Evolutionary conservation across 2,888 invertebrate species (phyloP).

Genomic region (Amphimallon solstitiale): DNA sequence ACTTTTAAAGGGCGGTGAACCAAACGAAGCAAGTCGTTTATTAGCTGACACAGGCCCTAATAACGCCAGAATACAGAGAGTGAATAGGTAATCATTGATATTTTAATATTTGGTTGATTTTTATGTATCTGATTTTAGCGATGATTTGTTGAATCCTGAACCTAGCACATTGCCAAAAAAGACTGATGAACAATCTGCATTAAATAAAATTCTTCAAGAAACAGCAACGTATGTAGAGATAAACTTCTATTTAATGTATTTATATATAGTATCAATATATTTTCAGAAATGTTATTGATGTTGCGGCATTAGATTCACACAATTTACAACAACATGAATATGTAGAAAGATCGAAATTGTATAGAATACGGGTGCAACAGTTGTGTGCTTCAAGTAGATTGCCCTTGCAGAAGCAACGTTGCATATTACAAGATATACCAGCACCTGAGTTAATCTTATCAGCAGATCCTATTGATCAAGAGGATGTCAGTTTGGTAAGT

Average conservation of each 20-base stretch:
- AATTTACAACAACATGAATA: constrained; percentile 90
- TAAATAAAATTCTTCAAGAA: constrained; percentile 88
- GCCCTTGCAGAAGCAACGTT: constrained; percentile 61
- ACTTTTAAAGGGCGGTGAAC: constrained; percentile 65
- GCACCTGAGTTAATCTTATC: constrained; percentile 76
- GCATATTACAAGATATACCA: constrained; percentile 78
- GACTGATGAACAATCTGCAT: constrained; percentile 90
- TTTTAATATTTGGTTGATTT: not conserved
- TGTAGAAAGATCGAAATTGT: constrained; percentile 81
- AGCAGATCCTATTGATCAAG: constrained; percentile 69
- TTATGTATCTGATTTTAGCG: constrained; percentile 63
- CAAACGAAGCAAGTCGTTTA: constrained; percentile 82
- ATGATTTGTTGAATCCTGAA: constrained; percentile 72
- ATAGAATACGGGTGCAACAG: constrained; percentile 69
- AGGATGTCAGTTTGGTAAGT: constrained; percentile 79
- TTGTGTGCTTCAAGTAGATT: constrained; percentile 64
- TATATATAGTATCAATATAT: constrained; percentile 44
- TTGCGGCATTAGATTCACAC: constrained; percentile 90
- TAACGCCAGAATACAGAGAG: constrained; percentile 76
- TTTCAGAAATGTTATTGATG: constrained; percentile 90
- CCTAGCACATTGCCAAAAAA: constrained; percentile 76
- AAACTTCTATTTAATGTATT: constrained; percentile 16
- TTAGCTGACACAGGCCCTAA: constrained; percentile 81
- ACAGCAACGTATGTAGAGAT: constrained; percentile 83
- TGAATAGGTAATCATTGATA: constrained; percentile 66